Conservation (phyloP, 1,140 invertebrate species). For the Lepidurus couesii region DNA sequence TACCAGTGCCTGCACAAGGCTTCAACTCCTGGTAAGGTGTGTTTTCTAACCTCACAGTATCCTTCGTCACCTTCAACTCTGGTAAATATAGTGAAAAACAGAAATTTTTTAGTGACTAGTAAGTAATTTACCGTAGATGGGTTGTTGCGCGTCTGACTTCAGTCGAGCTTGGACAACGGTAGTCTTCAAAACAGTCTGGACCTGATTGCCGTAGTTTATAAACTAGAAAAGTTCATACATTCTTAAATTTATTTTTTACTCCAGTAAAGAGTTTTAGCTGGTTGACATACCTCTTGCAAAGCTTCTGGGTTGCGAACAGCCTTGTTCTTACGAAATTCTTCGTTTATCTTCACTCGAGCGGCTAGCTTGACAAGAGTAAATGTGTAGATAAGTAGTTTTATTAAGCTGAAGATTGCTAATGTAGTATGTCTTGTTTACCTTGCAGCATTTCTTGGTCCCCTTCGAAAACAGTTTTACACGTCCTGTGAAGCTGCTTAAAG, state of each 20-base stretch:
- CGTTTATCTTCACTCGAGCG: conserved; percentile 56
- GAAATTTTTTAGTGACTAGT: neutral
- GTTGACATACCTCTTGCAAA: conserved; percentile 51
- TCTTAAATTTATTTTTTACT: conserved; percentile 22
- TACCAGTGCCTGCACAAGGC: neutral
- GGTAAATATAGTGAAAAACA: neutral
- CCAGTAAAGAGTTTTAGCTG: too few species aligned
- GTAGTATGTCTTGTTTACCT: conserved; percentile 41
- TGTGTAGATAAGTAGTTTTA: neutral
- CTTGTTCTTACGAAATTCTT: conserved; percentile 59
- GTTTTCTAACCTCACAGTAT: conserved; percentile 27
- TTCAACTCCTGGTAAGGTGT: conserved; percentile 2
- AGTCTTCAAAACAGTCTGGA: conserved; percentile 58
- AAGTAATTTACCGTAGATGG: conserved; percentile 34
- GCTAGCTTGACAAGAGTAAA: conserved; percentile 40
- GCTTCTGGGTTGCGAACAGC: conserved; percentile 48
- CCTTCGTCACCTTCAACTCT: conserved; percentile 29
- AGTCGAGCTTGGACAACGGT: conserved; percentile 58
- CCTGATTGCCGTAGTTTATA: conserved; percentile 54
- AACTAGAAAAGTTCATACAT: conserved; percentile 48
- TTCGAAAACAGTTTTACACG: conserved; percentile 55
- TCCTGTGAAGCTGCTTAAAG: conserved; percentile 60
- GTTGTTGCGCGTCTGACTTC: conserved; percentile 55
- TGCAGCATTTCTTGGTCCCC: conserved; percentile 54
- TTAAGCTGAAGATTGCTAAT: neutral